A percentile compares a stretch with the other conserved stretches of the same genome.
Conservation (phyloP, 2,113 vertebrate species). For the Centrocercus urophasianus region DNA sequence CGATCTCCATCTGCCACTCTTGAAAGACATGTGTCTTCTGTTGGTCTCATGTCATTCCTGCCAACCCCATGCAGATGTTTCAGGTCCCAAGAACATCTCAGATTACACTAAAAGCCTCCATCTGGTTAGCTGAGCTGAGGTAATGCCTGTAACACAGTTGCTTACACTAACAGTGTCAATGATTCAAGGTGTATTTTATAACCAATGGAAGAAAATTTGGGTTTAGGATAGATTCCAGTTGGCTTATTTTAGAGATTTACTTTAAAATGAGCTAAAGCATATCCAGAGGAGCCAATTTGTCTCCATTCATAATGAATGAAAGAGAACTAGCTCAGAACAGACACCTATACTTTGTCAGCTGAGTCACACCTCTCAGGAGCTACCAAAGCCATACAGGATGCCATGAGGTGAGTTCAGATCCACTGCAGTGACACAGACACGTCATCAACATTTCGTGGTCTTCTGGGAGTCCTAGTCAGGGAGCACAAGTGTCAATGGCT, state of each 20-base stretch:
- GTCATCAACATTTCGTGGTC: not conserved
- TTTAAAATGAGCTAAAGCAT: not conserved
- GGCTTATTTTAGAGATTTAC: not conserved
- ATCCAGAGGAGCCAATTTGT: not conserved
- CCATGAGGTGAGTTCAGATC: not conserved
- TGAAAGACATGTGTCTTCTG: not conserved
- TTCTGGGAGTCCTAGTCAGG: not conserved
- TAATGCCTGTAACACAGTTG: not conserved
- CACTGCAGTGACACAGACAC: not conserved
- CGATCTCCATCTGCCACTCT: not conserved
- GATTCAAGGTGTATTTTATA: not conserved
- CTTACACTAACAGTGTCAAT: not conserved
- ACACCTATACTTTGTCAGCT: not conserved
- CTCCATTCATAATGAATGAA: not conserved
- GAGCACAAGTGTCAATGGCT: not conserved
- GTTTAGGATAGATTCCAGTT: not conserved
- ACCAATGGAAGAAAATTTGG: not conserved
- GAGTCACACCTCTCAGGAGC: not conserved
- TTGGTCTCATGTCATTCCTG: not conserved
- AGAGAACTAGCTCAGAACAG: not conserved
- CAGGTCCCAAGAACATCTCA: not conserved
- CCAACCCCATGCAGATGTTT: not conserved
- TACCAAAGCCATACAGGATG: not conserved
- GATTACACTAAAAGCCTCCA: not conserved
- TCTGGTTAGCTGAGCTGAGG: not conserved